phyloP scores from a whole-genome alignment of 1,140 invertebrate genomes.

The Probaryconus sp. region DNA sequence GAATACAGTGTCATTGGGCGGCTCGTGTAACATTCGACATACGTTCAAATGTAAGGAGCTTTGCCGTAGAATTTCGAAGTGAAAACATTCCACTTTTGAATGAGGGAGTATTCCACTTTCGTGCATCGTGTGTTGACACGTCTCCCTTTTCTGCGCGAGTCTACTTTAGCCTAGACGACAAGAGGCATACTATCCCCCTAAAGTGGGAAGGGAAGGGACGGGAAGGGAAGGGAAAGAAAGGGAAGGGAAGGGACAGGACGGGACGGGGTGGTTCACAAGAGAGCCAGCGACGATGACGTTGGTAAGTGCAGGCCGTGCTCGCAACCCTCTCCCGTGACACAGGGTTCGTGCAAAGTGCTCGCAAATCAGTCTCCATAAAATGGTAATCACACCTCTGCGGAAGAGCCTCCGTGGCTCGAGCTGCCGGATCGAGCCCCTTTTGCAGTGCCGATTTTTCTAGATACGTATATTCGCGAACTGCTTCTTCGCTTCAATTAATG shows the following conservation, averaged over 20 bases:
- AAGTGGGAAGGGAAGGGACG: conserved; percentile 20
- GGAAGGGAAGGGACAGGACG: too few species aligned
- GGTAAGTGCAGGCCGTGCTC: conserved; percentile 61
- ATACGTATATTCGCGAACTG: conserved; percentile 34
- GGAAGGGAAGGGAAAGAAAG: too few species aligned
- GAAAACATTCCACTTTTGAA: conserved; percentile 55
- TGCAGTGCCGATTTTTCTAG: conserved; percentile 46
- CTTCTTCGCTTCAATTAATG: conserved; percentile 49
- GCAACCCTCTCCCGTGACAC: conserved; percentile 46
- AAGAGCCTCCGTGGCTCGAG: conserved; percentile 27
- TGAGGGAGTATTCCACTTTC: conserved; percentile 44
- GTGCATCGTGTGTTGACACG: conserved; percentile 49
- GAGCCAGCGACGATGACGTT: conserved; percentile 38
- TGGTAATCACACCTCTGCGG: conserved; percentile 70
- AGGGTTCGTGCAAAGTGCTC: conserved; percentile 70
- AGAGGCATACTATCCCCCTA: conserved; percentile 41
- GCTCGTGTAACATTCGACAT: conserved; percentile 23
- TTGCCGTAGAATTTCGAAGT: conserved; percentile 30
- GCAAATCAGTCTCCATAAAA: conserved; percentile 76
- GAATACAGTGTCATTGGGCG: conserved; percentile 10
- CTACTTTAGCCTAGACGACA: conserved; percentile 46
- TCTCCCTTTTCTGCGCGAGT: conserved; percentile 47
- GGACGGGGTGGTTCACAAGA: neutral
- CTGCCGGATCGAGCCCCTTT: conserved; percentile 39
- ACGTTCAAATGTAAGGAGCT: conserved; percentile 30